Percentiles rank a stretch among this genome's conserved stretches.
Evolutionary conservation across 1,140 invertebrate genomes (phyloP).

Genomic region (Periplaneta americana): DNA sequence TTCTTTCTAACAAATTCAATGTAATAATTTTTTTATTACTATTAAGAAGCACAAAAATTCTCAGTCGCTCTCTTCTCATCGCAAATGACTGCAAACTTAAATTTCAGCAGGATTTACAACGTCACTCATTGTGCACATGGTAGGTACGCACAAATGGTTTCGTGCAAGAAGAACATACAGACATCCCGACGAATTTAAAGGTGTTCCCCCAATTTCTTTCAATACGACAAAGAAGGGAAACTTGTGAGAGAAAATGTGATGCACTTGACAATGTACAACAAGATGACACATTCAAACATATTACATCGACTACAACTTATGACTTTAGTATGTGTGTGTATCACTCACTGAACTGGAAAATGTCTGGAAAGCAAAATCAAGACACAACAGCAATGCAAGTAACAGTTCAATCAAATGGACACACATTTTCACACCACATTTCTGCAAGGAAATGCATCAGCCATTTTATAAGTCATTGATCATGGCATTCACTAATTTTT

Average conservation of each 20-base stretch:
- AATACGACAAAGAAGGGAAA: neutral
- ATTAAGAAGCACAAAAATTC: no score
- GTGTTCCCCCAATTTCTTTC: no score
- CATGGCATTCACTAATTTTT: neutral
- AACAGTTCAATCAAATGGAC: neutral
- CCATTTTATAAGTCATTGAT: neutral
- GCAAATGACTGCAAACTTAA: no score
- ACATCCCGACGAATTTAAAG: no score
- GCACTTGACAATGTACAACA: neutral
- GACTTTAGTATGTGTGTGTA: neutral
- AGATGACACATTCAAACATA: neutral
- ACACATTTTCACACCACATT: neutral
- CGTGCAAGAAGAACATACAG: no score
- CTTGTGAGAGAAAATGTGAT: neutral
- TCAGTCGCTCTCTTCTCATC: no score
- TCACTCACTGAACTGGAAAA: neutral
- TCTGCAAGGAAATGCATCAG: no score
- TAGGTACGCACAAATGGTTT: no score
- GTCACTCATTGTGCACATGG: no score
- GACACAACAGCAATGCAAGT: neutral
- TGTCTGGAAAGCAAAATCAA: neutral
- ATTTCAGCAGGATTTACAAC: no score
- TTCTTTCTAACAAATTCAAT: no score
- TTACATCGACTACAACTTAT: neutral
- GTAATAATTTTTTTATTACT: no score